Conservation (phyloP, 2,113 vertebrate species). For the Aphyosemion australe region DNA sequence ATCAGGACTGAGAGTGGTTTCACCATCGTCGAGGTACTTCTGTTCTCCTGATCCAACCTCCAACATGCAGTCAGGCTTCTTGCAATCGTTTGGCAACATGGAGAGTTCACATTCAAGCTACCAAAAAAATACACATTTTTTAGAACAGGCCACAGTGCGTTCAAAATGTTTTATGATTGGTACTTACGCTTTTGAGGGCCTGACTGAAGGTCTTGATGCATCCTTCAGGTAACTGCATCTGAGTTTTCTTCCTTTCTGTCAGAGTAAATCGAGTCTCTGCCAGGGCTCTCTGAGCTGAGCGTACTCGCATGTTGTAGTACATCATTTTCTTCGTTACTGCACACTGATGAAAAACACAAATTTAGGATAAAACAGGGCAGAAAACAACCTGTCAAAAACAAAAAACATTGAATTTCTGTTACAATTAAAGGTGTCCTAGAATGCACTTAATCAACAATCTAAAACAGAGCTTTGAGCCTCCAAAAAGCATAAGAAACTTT, state of each 20-base stretch:
- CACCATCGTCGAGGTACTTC: conserved; percentile 38
- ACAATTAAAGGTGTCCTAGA: too few relatives aligned
- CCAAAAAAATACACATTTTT: background rate
- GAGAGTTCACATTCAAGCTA: conserved; percentile 80
- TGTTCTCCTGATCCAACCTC: conserved; percentile 24
- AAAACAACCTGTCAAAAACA: background rate
- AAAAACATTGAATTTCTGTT: too few relatives aligned
- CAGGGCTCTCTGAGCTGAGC: conserved; percentile 78
- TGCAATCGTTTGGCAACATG: conserved; percentile 49
- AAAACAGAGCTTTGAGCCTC: too few relatives aligned
- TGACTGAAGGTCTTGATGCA: conserved; percentile 78
- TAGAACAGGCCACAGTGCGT: background rate
- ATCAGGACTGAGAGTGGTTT: conserved; percentile 47
- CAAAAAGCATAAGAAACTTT: too few relatives aligned
- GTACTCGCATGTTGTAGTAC: conserved; percentile 91
- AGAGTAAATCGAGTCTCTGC: conserved; percentile 76
- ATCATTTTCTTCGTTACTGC: conserved; percentile 89
- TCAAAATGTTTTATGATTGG: background rate
- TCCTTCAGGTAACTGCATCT: conserved; percentile 80
- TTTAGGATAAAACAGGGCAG: too few relatives aligned
- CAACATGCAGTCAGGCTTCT: conserved; percentile 32
- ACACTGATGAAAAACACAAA: conserved; percentile 67
- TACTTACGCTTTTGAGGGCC: conserved; percentile 82
- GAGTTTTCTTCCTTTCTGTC: conserved; percentile 75
- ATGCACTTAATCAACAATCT: too few relatives aligned